phyloP scores from a whole-genome alignment of 2,888 invertebrate species.

The Pimpla rufipes region DNA sequence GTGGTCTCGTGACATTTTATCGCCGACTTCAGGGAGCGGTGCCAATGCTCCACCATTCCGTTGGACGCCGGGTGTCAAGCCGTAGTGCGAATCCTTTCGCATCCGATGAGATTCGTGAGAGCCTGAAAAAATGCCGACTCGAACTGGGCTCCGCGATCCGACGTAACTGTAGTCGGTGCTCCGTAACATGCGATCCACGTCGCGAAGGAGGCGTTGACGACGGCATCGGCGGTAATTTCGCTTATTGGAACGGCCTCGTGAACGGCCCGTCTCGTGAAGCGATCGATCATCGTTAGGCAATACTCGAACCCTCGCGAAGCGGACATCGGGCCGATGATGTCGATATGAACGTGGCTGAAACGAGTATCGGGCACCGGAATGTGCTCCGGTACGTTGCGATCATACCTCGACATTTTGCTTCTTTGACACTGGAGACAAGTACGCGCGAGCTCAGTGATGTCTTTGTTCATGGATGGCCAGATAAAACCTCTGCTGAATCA shows the following conservation, averaged over 20 bases:
- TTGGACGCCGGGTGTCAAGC: slow-evolving; percentile 82
- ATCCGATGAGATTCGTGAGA: slow-evolving; percentile 71
- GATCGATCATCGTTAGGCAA: slow-evolving; percentile 72
- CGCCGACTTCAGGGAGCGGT: slow-evolving; percentile 83
- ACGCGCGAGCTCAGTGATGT: slow-evolving; percentile 74
- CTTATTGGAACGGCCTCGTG: slow-evolving; percentile 65
- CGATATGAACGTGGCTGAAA: slow-evolving; percentile 79
- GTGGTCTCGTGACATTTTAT: slow-evolving; percentile 72
- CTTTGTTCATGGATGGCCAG: slow-evolving; percentile 75
- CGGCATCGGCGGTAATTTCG: slow-evolving; percentile 59
- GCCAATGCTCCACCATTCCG: slow-evolving; percentile 83
- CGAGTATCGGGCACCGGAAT: slow-evolving; percentile 72
- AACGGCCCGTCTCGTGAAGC: too few species aligned
- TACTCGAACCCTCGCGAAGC: slow-evolving; percentile 75
- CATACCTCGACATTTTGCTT: slow-evolving; percentile 75
- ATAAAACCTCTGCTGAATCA: slow-evolving; percentile 73
- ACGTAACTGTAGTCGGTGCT: slow-evolving; percentile 78
- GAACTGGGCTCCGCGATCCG: slow-evolving; percentile 81
- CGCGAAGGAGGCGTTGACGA: slow-evolving; percentile 24
- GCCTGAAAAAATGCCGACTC: slow-evolving; percentile 74
- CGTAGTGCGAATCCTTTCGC: slow-evolving; percentile 72
- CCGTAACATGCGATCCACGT: slow-evolving; percentile 84
- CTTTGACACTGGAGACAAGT: slow-evolving; percentile 78
- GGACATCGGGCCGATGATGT: slow-evolving; percentile 80
- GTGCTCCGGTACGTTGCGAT: slow-evolving; percentile 61